phyloP scores from a whole-genome alignment of 2,888 invertebrate genomes.

The Steinernema carpocapsae region DNA sequence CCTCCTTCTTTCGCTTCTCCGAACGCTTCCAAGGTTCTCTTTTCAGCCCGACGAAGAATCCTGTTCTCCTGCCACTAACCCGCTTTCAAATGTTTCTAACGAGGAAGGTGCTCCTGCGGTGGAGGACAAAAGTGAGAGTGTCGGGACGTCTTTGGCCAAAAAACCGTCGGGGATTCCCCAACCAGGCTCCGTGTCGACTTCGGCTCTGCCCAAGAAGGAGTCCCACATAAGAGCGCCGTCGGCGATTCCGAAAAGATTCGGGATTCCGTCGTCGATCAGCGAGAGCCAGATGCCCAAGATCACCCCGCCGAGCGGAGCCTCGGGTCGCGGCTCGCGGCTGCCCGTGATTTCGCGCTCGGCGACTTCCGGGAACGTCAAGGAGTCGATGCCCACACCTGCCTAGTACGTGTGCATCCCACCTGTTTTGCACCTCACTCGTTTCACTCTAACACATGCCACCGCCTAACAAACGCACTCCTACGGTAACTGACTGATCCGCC shows the following conservation, averaged over 20 bases:
- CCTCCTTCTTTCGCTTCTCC: constrained; percentile 1
- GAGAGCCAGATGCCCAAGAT: constrained; percentile 18
- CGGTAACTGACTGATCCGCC: constrained; percentile 16
- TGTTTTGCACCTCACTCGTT: constrained; percentile 33
- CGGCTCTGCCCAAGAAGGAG: constrained; percentile 1
- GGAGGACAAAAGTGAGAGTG: background rate
- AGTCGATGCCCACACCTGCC: constrained; percentile 1
- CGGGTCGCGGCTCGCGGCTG: constrained; percentile 2
- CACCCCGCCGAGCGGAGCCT: background rate
- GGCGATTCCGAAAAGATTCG: constrained; percentile 1
- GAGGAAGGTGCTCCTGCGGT: background rate
- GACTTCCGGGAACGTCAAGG: constrained; percentile 14
- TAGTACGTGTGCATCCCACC: constrained; percentile 2
- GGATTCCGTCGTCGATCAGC: constrained; percentile 7
- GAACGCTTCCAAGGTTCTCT: background rate
- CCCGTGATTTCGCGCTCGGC: constrained; percentile 17
- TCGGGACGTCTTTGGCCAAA: background rate
- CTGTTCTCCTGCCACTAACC: constrained; percentile 3
- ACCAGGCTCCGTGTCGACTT: background rate
- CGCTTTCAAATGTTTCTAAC: constrained; percentile 16
- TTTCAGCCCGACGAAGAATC: constrained; percentile 24
- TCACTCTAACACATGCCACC: constrained; percentile 31
- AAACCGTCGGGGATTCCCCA: constrained; percentile 25
- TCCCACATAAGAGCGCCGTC: background rate
- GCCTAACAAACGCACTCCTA: constrained; percentile 25